Conservation (phyloP, 2,113 vertebrate genomes). For the Varanus salvator region DNA sequence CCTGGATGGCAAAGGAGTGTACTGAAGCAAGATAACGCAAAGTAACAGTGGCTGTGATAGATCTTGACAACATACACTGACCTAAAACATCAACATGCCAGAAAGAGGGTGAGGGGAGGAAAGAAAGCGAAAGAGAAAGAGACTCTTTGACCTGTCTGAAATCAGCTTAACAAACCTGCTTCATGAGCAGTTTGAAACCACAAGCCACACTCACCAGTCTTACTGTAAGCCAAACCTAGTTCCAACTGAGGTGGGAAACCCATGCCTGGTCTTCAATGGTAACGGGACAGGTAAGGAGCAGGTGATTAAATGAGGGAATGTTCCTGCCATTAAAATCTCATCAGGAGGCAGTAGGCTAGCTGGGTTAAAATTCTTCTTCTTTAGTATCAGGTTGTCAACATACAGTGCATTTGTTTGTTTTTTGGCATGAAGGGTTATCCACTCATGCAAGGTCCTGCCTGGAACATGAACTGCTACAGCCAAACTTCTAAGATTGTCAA, state of each 20-base stretch:
- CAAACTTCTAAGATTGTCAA: no score
- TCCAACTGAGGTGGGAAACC: neutral
- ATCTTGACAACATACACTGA: conserved; percentile 44
- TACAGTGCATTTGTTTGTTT: neutral
- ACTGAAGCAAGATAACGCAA: conserved; percentile 46
- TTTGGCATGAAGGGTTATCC: no score
- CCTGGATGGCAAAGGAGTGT: conserved; percentile 45
- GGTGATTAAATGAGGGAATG: neutral
- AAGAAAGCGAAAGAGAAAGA: neutral
- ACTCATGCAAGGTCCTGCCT: no score
- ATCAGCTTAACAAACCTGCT: neutral
- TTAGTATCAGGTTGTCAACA: neutral
- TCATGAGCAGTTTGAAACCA: neutral
- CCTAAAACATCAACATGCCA: conserved; percentile 43
- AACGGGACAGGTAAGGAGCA: neutral
- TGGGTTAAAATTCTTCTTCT: neutral
- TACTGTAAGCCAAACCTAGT: neutral
- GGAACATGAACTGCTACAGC: no score
- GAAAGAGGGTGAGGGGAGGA: neutral
- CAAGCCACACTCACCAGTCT: neutral
- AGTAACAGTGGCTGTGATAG: conserved; percentile 45
- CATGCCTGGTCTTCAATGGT: neutral
- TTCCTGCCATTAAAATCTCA: neutral
- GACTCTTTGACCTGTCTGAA: neutral
- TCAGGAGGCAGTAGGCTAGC: neutral